A percentile compares a stretch with the other conserved stretches of the same genome.
Evolutionary conservation across 1,140 invertebrate genomes (phyloP).

Genomic region (Dinoponera quadriceps): DNA sequence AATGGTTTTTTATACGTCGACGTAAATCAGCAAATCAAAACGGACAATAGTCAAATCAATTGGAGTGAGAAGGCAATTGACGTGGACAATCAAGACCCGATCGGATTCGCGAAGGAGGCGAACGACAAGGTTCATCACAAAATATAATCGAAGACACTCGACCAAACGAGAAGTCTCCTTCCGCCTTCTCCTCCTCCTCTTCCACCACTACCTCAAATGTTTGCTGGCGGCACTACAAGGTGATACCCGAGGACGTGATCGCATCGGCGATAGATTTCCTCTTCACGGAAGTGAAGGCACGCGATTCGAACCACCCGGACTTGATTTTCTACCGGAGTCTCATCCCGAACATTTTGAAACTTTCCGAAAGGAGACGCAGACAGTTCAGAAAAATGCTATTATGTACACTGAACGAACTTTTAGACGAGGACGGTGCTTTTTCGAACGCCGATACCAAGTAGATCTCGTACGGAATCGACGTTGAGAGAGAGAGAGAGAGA

Average conservation of each 20-base stretch:
- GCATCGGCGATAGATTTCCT: neutral
- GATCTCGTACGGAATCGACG: too few species aligned
- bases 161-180: neutral
- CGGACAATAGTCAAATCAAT: neutral
- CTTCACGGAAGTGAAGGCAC: conserved; percentile 10
- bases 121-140: neutral
- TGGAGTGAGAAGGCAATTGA: neutral
- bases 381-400: conserved; percentile 6
- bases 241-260: conserved; percentile 5
- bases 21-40: neutral
- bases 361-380: neutral
- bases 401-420: neutral
- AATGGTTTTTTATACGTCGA: neutral
- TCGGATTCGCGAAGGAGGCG: neutral
- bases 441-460: too few species aligned
- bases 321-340: conserved; percentile 6
- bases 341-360: conserved; percentile 13
- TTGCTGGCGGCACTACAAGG: neutral
- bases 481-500: too few species aligned
- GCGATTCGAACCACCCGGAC: neutral
- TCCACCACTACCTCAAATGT: too few species aligned
- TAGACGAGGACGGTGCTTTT: neutral
- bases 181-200: too few species aligned
- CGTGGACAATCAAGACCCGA: neutral
- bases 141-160: neutral